A percentile compares a stretch with the other conserved stretches of the same genome.
These are phyloP conservation scores for Esperia sulphurella DNA, from an alignment of 2,888 invertebrate species.

Conservation along the genomic window DNA sequence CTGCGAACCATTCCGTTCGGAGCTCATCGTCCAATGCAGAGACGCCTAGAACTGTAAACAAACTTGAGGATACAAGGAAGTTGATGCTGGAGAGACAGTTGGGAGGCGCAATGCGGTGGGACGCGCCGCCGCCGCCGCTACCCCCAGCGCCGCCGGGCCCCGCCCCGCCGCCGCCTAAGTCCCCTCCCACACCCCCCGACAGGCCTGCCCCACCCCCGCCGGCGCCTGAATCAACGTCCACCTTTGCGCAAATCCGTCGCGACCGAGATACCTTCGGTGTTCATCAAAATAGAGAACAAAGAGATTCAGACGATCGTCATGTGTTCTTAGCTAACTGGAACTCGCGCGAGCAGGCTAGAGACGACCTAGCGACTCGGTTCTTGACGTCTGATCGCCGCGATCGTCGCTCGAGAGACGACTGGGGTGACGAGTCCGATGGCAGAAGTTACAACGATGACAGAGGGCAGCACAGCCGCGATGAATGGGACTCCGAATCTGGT, in stretches of 20 bases:
- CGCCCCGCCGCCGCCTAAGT: slow-evolving; percentile 81
- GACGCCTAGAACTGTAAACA: slow-evolving; percentile 85
- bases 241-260: slow-evolving; percentile 83
- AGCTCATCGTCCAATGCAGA: slow-evolving; percentile 86
- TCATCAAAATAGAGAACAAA: slow-evolving; percentile 82
- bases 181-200: slow-evolving; percentile 76
- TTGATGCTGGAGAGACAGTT: slow-evolving; percentile 92
- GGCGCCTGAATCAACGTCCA: slow-evolving; percentile 75
- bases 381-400: slow-evolving; percentile 62
- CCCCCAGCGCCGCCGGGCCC: slow-evolving; percentile 81
- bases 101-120: slow-evolving; percentile 82
- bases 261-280: slow-evolving; percentile 87
- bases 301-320: slow-evolving; percentile 77
- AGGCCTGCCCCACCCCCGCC: slow-evolving; percentile 82
- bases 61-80: slow-evolving; percentile 91
- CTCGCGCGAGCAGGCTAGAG: slow-evolving; percentile 58
- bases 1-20: slow-evolving; percentile 91
- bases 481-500: slow-evolving; percentile 73
- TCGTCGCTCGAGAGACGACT: slow-evolving; percentile 51
- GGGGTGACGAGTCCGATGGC: slow-evolving; percentile 66
- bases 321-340: slow-evolving; percentile 74
- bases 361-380: slow-evolving; percentile 66
- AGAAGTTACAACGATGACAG: slow-evolving; percentile 56
- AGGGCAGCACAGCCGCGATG: slow-evolving; percentile 55
- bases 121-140: slow-evolving; percentile 83